phyloP scores from a whole-genome alignment of 1,140 invertebrate species.

The Drosophila trapezifrons region DNA sequence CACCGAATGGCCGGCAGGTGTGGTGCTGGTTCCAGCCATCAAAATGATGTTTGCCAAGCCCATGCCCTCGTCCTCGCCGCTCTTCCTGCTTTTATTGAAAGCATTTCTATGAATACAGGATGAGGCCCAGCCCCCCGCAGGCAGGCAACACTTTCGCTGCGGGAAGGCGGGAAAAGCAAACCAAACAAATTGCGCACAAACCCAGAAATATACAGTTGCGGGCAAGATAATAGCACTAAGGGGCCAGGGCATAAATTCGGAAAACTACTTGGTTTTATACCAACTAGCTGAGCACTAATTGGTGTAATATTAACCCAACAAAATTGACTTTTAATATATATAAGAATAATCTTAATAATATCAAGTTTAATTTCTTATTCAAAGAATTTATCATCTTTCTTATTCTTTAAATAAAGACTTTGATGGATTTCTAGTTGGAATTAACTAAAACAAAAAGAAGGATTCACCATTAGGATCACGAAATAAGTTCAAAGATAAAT shows the following conservation, averaged over 20 bases:
- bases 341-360: no score
- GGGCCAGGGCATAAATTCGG: neutral
- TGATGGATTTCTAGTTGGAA: no score
- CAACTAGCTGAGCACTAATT: neutral
- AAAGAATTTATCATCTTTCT: no score
- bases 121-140: conserved; percentile 40
- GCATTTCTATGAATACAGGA: conserved; percentile 71
- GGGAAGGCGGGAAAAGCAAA: conserved; percentile 41
- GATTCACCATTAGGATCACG: no score
- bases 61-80: conserved; percentile 20
- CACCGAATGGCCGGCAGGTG: conserved; percentile 55
- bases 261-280: neutral
- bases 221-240: conserved; percentile 10
- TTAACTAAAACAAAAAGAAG: no score
- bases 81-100: conserved; percentile 57
- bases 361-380: no score
- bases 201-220: conserved; percentile 26
- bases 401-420: no score
- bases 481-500: no score
- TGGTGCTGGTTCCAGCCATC: conserved; percentile 32
- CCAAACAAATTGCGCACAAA: conserved; percentile 35
- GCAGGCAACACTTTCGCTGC: conserved; percentile 69
- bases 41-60: conserved; percentile 63
- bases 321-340: no score
- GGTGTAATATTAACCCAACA: no score